Percentiles rank a stretch among this genome's conserved stretches.
These are phyloP conservation scores for Drosophila nikananu DNA, from an alignment of 1,140 invertebrate genomes.

Conservation along the genomic window DNA sequence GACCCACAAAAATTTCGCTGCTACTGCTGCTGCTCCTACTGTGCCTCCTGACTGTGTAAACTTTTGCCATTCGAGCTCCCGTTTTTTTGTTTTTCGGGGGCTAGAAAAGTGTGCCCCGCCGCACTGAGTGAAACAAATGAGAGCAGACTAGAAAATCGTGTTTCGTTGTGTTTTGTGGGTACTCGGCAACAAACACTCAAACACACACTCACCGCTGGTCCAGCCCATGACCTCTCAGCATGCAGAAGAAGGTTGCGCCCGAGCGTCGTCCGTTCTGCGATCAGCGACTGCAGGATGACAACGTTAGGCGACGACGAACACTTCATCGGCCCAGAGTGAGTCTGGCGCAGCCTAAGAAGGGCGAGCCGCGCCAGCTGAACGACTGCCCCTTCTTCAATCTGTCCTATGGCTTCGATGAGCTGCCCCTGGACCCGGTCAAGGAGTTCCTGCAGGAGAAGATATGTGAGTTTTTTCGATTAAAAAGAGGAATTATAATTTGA, in stretches of 20 bases:
- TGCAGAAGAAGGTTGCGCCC: conserved; percentile 61
- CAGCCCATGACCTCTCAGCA: conserved; percentile 3
- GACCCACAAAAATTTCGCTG: conserved; percentile 57
- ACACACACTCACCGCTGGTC: not conserved
- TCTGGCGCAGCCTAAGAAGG: conserved; percentile 32
- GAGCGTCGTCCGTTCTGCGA: conserved; percentile 70
- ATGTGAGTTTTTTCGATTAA: conserved; percentile 41
- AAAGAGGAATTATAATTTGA: not conserved
- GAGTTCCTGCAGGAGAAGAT: conserved; percentile 77
- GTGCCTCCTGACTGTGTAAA: conserved; percentile 59
- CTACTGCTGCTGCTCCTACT: conserved; percentile 5
- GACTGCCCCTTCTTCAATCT: conserved; percentile 80
- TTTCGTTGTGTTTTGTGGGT: conserved; percentile 55
- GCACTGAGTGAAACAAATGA: conserved; percentile 61
- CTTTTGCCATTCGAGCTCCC: conserved; percentile 70
- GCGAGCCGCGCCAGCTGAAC: conserved; percentile 63
- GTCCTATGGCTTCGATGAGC: conserved; percentile 71
- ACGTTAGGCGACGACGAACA: conserved; percentile 36
- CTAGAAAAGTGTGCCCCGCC: conserved; percentile 47
- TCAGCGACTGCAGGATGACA: conserved; percentile 52
- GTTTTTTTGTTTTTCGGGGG: conserved; percentile 44
- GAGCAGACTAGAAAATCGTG: conserved; percentile 48
- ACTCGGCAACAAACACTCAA: conserved; percentile 25
- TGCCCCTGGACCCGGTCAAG: conserved; percentile 79
- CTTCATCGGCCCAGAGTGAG: conserved; percentile 19